Evolutionary conservation across 2,888 invertebrate genomes (phyloP).

Genomic region (Ormyrus nitidulus): DNA sequence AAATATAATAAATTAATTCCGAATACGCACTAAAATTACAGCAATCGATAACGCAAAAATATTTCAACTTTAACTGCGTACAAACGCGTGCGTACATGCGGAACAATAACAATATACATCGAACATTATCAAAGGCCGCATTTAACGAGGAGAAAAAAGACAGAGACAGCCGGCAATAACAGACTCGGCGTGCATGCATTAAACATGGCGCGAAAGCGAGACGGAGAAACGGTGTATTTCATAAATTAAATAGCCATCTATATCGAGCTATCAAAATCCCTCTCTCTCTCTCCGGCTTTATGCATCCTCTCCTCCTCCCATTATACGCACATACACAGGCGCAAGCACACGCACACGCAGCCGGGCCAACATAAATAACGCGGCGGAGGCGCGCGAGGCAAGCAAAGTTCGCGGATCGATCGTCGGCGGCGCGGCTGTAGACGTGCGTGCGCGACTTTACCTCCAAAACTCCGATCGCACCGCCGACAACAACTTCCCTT

Average conservation of each 20-base stretch:
- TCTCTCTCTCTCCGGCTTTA: not conserved
- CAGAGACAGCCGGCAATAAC: slow-evolving; percentile 2
- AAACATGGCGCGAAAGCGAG: not conserved
- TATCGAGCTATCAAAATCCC: slow-evolving; percentile 11
- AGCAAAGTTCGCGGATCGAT: slow-evolving; percentile 47
- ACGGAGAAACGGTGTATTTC: slow-evolving; percentile 14
- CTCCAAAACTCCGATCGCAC: slow-evolving; percentile 13
- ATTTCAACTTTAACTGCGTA: no score
- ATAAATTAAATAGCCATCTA: slow-evolving; percentile 46
- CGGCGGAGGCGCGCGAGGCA: not conserved
- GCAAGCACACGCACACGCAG: not conserved
- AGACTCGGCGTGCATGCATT: not conserved
- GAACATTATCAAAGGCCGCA: not conserved
- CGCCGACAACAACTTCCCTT: slow-evolving; percentile 7
- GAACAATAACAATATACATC: not conserved
- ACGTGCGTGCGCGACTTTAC: not conserved
- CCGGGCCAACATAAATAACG: slow-evolving; percentile 29
- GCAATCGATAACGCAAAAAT: no score
- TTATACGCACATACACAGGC: not conserved
- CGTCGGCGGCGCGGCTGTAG: slow-evolving; percentile 22
- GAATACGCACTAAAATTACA: no score
- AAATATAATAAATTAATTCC: no score
- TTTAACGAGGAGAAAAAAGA: not conserved
- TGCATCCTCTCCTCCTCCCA: not conserved
- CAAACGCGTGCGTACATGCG: not conserved